Evolutionary conservation across 2,888 invertebrate genomes (phyloP).

Genomic region (Blastobasis lacticolella): DNA sequence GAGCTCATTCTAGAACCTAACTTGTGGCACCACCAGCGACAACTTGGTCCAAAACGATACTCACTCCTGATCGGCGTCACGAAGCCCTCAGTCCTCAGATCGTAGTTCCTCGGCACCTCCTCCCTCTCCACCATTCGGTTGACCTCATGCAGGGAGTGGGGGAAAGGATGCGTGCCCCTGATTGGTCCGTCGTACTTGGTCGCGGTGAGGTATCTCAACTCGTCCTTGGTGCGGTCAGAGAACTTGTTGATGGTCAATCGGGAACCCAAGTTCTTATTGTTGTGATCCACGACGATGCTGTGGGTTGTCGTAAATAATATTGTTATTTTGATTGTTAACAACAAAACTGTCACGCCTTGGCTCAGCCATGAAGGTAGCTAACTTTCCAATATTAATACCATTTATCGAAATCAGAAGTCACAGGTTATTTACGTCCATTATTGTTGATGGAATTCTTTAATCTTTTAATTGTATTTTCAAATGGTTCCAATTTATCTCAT

Average conservation of each 20-base stretch:
- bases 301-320: background rate
- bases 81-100: slow-evolving; percentile 33
- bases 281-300: slow-evolving; percentile 31
- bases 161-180: slow-evolving; percentile 22
- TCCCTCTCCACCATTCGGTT: slow-evolving; percentile 18
- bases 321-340: background rate
- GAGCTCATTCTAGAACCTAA: background rate
- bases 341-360: background rate
- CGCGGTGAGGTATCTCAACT: slow-evolving; percentile 22
- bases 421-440: too few species aligned
- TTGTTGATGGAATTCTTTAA: too few species aligned
- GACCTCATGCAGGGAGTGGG: slow-evolving; percentile 17
- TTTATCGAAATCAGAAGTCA: background rate
- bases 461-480: too few species aligned
- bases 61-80: slow-evolving; percentile 34
- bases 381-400: background rate
- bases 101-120: slow-evolving; percentile 27
- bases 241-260: slow-evolving; percentile 34
- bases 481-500: too few species aligned
- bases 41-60: slow-evolving; percentile 5
- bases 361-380: background rate
- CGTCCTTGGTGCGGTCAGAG: slow-evolving; percentile 29
- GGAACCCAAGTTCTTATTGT: slow-evolving; percentile 30
- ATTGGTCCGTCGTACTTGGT: slow-evolving; percentile 15
- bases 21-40: background rate